Percentiles rank a stretch among this genome's conserved stretches.
Conservation (phyloP, 2,888 invertebrate genomes). For the Agapostemon virescens region DNA sequence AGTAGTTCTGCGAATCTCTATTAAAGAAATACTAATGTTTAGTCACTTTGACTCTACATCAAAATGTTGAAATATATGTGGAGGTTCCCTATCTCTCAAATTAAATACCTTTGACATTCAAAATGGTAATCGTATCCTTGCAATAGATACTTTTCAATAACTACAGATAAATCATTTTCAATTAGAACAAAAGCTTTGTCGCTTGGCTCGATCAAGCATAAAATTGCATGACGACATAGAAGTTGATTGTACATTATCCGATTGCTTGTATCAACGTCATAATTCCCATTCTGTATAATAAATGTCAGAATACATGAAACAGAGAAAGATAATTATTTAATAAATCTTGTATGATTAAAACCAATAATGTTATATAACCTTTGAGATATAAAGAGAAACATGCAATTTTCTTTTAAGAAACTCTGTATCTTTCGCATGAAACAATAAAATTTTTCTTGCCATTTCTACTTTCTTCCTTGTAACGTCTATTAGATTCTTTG, state of each 20-base stretch:
- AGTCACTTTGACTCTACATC: neutral
- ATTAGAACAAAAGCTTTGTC: constrained; percentile 61
- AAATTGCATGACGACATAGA: constrained; percentile 67
- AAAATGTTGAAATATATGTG: neutral
- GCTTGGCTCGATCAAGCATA: constrained; percentile 69
- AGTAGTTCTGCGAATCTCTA: constrained; percentile 40
- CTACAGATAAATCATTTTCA: constrained; percentile 57
- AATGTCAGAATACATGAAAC: neutral
- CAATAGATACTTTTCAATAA: constrained; percentile 56
- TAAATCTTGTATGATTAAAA: constrained; percentile 12
- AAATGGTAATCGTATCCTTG: constrained; percentile 64
- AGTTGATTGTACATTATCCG: constrained; percentile 23
- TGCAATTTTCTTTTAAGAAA: constrained; percentile 62
- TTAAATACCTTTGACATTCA: constrained; percentile 62
- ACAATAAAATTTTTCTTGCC: constrained; percentile 54
- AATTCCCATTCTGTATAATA: constrained; percentile 26
- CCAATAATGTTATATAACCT: constrained; percentile 51
- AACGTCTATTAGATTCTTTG: constrained; percentile 31
- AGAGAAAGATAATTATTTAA: neutral
- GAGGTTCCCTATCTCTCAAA: neutral
- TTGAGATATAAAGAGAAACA: constrained; percentile 62
- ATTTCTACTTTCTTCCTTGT: constrained; percentile 52
- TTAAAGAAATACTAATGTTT: constrained; percentile 23
- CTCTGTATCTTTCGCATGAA: constrained; percentile 55
- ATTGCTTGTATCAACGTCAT: neutral